Conservation (phyloP, 2,113 vertebrate species). For the Pantherophis guttatus region DNA sequence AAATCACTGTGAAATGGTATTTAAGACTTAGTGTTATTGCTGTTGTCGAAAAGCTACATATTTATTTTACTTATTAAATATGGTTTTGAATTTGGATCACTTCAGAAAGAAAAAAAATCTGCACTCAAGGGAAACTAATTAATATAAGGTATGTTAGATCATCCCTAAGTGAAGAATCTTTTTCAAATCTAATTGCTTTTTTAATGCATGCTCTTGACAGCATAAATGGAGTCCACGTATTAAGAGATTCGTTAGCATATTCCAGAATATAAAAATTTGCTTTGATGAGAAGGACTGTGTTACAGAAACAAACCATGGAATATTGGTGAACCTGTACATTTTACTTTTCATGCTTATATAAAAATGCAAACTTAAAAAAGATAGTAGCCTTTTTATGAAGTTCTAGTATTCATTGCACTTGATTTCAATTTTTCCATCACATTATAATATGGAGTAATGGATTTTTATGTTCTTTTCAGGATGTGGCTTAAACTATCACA, state of each 20-base stretch:
- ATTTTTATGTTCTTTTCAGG: constrained; percentile 72
- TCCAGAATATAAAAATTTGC: background rate
- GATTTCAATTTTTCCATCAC: background rate
- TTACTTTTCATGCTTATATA: background rate
- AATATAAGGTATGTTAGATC: background rate
- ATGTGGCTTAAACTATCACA: constrained; percentile 96
- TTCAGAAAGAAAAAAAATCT: background rate
- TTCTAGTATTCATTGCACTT: background rate
- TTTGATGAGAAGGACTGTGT: background rate
- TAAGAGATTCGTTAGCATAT: background rate
- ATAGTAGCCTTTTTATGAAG: background rate
- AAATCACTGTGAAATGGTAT: background rate
- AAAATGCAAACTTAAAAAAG: background rate
- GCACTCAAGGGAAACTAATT: background rate
- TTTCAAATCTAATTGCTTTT: background rate
- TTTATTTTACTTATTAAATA: background rate
- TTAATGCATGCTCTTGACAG: background rate
- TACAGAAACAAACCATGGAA: background rate
- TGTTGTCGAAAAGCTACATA: background rate
- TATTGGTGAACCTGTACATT: background rate
- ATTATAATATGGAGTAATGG: background rate
- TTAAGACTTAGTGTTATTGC: background rate
- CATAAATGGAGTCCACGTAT: background rate
- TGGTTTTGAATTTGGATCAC: background rate
- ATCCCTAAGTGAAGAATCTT: background rate